These are phyloP conservation scores for Carassius gibelio DNA, from an alignment of 2,113 vertebrate species.

Conservation along the genomic window DNA sequence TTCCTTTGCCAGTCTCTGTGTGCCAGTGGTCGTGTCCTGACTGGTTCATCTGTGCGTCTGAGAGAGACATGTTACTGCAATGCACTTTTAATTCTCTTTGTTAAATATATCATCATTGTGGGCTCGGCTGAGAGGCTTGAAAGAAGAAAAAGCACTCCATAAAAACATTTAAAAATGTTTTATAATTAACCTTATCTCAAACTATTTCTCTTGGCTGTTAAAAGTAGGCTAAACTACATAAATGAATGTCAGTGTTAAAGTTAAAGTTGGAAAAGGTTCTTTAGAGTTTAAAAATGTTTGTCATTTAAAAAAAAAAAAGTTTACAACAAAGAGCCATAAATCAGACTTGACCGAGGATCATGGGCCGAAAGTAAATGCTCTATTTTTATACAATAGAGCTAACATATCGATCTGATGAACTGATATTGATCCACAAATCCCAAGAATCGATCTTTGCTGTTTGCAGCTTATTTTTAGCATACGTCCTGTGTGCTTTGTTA, in stretches of 20 bases:
- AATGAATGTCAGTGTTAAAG: background rate
- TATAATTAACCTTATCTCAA: background rate
- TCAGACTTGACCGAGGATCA: background rate
- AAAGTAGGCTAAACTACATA: background rate
- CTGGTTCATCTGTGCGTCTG: background rate
- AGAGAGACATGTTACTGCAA: conserved; percentile 5
- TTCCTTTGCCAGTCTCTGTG: background rate
- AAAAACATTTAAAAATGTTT: background rate
- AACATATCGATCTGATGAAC: background rate
- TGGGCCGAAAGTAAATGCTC: too few species aligned
- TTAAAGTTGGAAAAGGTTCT: background rate
- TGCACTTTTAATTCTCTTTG: background rate
- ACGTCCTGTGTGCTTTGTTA: too few species aligned
- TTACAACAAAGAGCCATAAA: too few species aligned
- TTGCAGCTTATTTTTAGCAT: too few species aligned
- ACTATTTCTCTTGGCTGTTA: background rate
- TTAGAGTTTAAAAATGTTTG: background rate
- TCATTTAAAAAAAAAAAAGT: too few species aligned
- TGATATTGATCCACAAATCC: background rate
- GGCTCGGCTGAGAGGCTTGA: background rate
- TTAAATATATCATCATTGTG: background rate
- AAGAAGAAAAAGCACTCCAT: background rate
- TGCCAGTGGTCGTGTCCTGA: background rate
- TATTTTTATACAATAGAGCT: too few species aligned
- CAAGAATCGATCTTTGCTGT: too few species aligned